Conservation (phyloP, 2,888 invertebrate species). For the Dryobota labecula region DNA sequence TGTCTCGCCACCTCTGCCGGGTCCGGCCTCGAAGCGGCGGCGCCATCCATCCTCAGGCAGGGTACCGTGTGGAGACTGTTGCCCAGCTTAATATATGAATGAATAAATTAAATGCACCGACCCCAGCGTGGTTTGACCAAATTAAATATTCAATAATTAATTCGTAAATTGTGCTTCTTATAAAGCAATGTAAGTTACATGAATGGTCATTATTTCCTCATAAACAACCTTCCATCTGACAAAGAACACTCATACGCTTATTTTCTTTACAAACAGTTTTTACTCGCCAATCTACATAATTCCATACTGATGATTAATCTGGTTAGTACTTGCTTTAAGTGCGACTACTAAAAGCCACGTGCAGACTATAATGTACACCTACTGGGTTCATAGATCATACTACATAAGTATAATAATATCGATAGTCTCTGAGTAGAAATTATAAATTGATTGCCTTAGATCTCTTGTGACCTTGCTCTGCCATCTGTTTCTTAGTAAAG, state of each 20-base stretch:
- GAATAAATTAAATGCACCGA: too few relatives aligned
- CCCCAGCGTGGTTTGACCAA: too few relatives aligned
- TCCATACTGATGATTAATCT: slow-evolving; percentile 58
- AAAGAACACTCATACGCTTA: not conserved
- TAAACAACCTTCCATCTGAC: not conserved
- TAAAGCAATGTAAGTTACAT: not conserved
- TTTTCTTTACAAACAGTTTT: slow-evolving; percentile 23
- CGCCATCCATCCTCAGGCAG: too few relatives aligned
- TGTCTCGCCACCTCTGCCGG: too few relatives aligned
- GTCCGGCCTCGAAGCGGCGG: too few relatives aligned
- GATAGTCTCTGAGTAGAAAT: slow-evolving; percentile 33
- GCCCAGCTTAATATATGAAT: too few relatives aligned
- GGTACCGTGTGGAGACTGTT: too few relatives aligned
- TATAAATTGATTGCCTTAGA: slow-evolving; percentile 37
- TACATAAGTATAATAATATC: slow-evolving; percentile 9
- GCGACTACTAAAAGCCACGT: slow-evolving; percentile 55
- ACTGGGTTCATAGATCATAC: slow-evolving; percentile 63
- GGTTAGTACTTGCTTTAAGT: slow-evolving; percentile 43
- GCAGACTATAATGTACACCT: slow-evolving; percentile 50
- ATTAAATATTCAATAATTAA: not conserved
- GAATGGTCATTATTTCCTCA: too few relatives aligned
- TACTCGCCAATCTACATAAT: slow-evolving; percentile 34
- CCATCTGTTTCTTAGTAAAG: not conserved
- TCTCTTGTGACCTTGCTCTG: slow-evolving; percentile 17
- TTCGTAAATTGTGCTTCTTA: not conserved